Conservation (phyloP, 2,888 invertebrate genomes). For the Anaspis maculata region DNA sequence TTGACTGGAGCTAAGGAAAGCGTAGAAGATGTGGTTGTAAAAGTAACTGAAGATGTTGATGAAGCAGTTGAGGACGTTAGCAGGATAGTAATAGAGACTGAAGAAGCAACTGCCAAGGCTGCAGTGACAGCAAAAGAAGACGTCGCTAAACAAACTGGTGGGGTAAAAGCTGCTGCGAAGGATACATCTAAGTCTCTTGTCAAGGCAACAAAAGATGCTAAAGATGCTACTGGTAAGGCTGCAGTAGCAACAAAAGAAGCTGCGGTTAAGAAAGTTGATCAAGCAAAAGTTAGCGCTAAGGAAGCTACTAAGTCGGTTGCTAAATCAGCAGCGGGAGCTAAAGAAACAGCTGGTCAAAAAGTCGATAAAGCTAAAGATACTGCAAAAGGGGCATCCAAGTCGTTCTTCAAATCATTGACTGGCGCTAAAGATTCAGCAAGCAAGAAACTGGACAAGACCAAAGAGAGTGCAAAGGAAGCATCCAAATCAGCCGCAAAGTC, state of each 20-base stretch:
- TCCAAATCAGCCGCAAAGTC: not conserved
- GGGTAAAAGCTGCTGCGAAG: not conserved
- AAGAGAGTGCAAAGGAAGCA: slow-evolving; percentile 4
- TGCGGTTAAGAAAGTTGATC: slow-evolving; percentile 3
- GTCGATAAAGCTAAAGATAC: not conserved
- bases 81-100: not conserved
- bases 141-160: not conserved
- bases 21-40: not conserved
- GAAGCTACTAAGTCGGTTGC: not conserved
- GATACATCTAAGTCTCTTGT: no score
- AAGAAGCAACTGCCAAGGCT: not conserved
- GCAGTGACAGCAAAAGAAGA: not conserved
- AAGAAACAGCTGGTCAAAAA: slow-evolving; percentile 1
- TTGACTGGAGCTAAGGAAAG: not conserved
- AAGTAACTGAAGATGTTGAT: not conserved
- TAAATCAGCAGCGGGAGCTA: not conserved
- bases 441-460: slow-evolving; percentile 2
- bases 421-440: no score
- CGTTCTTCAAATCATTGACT: no score
- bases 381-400: not conserved
- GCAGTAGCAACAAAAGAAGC: slow-evolving; percentile 1
- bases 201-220: slow-evolving; percentile 3
- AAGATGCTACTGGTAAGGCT: not conserved
- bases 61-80: not conserved
- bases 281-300: slow-evolving; percentile 6